Percentiles rank a stretch among this genome's conserved stretches.
phyloP scores from a whole-genome alignment of 2,888 invertebrate genomes.

The Zaprionus obscuricornis region DNA sequence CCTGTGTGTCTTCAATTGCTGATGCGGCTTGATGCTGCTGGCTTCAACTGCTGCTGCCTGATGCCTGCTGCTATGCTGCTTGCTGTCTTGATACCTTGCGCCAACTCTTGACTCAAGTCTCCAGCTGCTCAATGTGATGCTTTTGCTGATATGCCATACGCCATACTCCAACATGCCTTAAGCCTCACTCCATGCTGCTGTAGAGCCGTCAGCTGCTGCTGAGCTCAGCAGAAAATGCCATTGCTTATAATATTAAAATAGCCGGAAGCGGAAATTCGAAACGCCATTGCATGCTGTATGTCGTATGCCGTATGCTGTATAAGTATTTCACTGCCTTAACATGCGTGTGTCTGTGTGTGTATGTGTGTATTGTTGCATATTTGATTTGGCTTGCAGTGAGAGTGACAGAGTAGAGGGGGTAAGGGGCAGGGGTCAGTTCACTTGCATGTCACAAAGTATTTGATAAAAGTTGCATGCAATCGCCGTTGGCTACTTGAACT shows the following conservation, averaged over 20 bases:
- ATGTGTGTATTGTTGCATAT: slow-evolving; percentile 53
- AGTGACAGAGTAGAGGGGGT: slow-evolving; percentile 11
- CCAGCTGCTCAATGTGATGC: too few species aligned
- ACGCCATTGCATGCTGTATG: slow-evolving; percentile 65
- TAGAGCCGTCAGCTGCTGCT: slow-evolving; percentile 51
- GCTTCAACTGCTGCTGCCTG: too few species aligned
- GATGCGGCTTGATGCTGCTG: slow-evolving; percentile 19
- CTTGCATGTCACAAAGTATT: slow-evolving; percentile 71
- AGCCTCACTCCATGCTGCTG: too few species aligned
- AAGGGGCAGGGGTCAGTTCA: slow-evolving; percentile 6
- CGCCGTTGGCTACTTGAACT: slow-evolving; percentile 49
- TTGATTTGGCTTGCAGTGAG: slow-evolving; percentile 45
- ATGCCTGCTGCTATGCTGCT: too few species aligned
- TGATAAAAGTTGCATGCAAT: slow-evolving; percentile 70
- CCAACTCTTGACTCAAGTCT: slow-evolving; percentile 1
- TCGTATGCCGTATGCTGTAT: slow-evolving; percentile 23
- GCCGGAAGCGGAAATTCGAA: slow-evolving; percentile 79
- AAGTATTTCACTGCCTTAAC: slow-evolving; percentile 7
- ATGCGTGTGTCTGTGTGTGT: background rate
- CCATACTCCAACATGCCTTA: too few species aligned
- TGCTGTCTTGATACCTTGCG: too few species aligned
- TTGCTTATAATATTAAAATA: slow-evolving; percentile 77
- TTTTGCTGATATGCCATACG: too few species aligned
- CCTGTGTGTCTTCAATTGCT: slow-evolving; percentile 3
- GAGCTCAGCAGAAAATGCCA: slow-evolving; percentile 72